These are phyloP conservation scores for Tetragonula carbonaria DNA, from an alignment of 2,888 invertebrate genomes.

Conservation along the genomic window DNA sequence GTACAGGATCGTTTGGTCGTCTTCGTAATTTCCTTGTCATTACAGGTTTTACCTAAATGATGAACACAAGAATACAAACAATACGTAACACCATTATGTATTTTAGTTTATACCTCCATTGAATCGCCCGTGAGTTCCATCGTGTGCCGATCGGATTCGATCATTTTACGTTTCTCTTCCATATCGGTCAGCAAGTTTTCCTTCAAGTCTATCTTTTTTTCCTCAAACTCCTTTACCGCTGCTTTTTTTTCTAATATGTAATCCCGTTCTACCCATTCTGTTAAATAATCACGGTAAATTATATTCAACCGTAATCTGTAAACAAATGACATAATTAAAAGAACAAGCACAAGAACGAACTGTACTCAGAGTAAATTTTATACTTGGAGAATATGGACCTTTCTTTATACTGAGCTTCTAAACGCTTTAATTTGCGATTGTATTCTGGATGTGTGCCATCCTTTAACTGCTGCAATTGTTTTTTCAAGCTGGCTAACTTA, in stretches of 20 bases:
- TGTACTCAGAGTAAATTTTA: neutral
- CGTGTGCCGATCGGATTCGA: constrained; percentile 94
- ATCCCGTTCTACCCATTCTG: constrained; percentile 94
- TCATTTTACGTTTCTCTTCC: constrained; percentile 95
- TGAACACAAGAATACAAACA: neutral
- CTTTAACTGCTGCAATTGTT: constrained; percentile 94
- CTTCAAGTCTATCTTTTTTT: constrained; percentile 95
- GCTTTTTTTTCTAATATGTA: constrained; percentile 94
- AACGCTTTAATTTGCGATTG: constrained; percentile 90
- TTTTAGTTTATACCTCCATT: constrained; percentile 87
- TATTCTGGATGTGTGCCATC: constrained; percentile 95
- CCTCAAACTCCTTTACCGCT: constrained; percentile 96
- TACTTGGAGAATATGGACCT: constrained; percentile 82
- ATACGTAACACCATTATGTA: neutral
- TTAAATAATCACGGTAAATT: constrained; percentile 91
- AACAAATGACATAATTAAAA: constrained; percentile 1
- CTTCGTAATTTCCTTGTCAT: constrained; percentile 96
- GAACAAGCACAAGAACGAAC: neutral
- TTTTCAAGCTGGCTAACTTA: constrained; percentile 94
- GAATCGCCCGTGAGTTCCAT: constrained; percentile 96
- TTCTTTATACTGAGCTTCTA: constrained; percentile 93
- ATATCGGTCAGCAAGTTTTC: constrained; percentile 95
- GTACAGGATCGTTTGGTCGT: constrained; percentile 97
- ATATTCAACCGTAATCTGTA: constrained; percentile 88
- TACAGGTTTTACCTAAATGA: constrained; percentile 93